Evolutionary conservation across 2,888 invertebrate species (phyloP).

Genomic region (Dynastes tityus): DNA sequence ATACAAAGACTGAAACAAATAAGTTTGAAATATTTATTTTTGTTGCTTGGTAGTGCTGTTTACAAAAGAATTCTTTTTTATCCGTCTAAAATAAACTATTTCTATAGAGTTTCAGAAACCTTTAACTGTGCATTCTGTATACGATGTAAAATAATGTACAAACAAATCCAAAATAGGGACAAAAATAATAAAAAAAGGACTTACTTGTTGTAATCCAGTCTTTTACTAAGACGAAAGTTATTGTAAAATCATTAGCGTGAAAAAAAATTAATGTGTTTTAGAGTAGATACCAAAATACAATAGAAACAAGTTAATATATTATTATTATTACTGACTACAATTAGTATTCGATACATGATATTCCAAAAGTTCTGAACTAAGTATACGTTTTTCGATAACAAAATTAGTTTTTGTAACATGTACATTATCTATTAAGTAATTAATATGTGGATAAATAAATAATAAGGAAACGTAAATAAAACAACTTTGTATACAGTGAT

Average conservation of each 20-base stretch:
- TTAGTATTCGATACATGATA: conserved; percentile 38
- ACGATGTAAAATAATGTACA: conserved; percentile 64
- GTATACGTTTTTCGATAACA: conserved; percentile 50
- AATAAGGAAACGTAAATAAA: conserved; percentile 24
- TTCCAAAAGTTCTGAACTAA: conserved; percentile 30
- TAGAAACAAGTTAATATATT: conserved; percentile 50
- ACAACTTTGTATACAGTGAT: conserved; percentile 48
- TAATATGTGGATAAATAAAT: conserved; percentile 37
- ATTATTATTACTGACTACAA: conserved; percentile 30
- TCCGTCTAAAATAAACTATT: conserved; percentile 2
- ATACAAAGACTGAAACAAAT: conserved; percentile 13
- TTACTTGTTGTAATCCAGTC: conserved; percentile 32
- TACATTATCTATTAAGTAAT: conserved; percentile 36
- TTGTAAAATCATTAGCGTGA: conserved; percentile 61
- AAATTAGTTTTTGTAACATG: conserved; percentile 47
- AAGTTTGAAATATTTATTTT: not conserved
- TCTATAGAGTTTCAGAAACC: conserved; percentile 28
- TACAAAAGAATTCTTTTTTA: conserved; percentile 11
- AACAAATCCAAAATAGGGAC: conserved; percentile 62
- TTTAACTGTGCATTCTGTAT: conserved; percentile 51
- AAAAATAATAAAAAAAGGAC: conserved; percentile 22
- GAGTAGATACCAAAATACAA: conserved; percentile 48
- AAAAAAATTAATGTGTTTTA: conserved; percentile 57
- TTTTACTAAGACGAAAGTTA: conserved; percentile 51
- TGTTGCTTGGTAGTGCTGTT: not conserved